Evolutionary conservation across 2,888 invertebrate species (phyloP).

Genomic region (Sturmia bella): DNA sequence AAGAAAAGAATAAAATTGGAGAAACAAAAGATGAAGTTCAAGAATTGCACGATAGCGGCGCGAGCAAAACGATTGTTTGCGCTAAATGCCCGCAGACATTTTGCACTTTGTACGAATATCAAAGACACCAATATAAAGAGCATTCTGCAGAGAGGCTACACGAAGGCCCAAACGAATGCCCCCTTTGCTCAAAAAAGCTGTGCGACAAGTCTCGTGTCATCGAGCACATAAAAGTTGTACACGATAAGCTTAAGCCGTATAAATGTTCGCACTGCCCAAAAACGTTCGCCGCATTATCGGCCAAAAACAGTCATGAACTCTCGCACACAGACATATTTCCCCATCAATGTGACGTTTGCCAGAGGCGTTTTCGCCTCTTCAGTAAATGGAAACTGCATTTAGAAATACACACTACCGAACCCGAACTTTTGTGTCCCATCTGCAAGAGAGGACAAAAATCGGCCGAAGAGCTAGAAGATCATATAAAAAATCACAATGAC

Average conservation of each 20-base stretch:
- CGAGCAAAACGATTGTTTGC: no score
- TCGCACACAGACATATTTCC: conserved; percentile 61
- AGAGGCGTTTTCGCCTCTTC: conserved; percentile 57
- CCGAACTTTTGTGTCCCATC: conserved; percentile 62
- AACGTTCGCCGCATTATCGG: conserved; percentile 49
- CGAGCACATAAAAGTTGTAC: conserved; percentile 64
- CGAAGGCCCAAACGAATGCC: background rate
- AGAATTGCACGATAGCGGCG: no score
- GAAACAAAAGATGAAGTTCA: no score
- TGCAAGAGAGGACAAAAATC: conserved; percentile 62
- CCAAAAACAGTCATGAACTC: conserved; percentile 61
- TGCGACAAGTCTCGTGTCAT: conserved; percentile 54
- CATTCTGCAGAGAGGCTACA: no score
- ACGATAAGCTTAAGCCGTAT: conserved; percentile 62
- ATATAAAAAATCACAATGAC: conserved; percentile 57
- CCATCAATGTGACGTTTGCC: conserved; percentile 53
- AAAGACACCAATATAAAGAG: no score
- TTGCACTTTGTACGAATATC: no score
- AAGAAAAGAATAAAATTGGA: no score
- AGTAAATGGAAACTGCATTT: conserved; percentile 61
- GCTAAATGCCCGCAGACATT: no score
- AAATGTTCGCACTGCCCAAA: conserved; percentile 63
- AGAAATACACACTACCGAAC: conserved; percentile 61
- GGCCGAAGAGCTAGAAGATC: conserved; percentile 47
- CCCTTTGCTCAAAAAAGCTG: conserved; percentile 57